Conservation (phyloP, 2,888 invertebrate species). For the Platerodrilus igneus region DNA sequence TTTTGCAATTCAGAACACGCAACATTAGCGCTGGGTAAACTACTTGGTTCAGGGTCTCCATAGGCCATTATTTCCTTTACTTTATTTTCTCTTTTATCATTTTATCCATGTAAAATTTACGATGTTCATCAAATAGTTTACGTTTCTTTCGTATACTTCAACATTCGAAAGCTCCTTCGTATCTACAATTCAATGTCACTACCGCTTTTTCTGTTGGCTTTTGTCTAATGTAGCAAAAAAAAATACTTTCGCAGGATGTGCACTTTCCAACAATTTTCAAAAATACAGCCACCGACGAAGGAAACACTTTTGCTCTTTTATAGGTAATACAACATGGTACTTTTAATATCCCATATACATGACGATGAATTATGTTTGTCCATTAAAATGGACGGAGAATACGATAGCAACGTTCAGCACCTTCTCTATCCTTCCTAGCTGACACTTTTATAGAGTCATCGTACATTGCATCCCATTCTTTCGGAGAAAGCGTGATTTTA, state of each 20-base stretch:
- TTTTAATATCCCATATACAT: conserved; percentile 1
- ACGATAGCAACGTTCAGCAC: background rate
- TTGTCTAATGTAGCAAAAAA: background rate
- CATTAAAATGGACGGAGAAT: conserved; percentile 5
- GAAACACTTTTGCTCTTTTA: conserved; percentile 2
- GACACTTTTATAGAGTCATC: background rate
- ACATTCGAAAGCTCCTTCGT: background rate
- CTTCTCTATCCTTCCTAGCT: background rate
- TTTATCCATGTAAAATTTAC: background rate
- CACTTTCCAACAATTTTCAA: conserved; percentile 1
- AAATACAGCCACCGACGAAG: background rate
- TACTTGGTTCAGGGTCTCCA: conserved; percentile 4
- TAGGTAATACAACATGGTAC: background rate
- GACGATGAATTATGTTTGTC: background rate
- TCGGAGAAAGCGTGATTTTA: background rate
- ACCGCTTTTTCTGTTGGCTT: background rate
- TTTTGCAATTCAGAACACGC: background rate
- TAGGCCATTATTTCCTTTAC: conserved; percentile 5
- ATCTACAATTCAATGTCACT: conserved; percentile 4
- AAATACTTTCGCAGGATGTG: background rate
- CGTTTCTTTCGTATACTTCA: background rate
- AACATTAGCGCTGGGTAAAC: conserved; percentile 3
- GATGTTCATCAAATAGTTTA: background rate
- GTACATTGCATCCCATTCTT: conserved; percentile 5
- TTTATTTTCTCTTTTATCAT: conserved; percentile 1